Percentiles rank a stretch among this genome's conserved stretches.
Evolutionary conservation across 2,888 invertebrate genomes (phyloP).

Genomic region (Torymus tubicola): DNA sequence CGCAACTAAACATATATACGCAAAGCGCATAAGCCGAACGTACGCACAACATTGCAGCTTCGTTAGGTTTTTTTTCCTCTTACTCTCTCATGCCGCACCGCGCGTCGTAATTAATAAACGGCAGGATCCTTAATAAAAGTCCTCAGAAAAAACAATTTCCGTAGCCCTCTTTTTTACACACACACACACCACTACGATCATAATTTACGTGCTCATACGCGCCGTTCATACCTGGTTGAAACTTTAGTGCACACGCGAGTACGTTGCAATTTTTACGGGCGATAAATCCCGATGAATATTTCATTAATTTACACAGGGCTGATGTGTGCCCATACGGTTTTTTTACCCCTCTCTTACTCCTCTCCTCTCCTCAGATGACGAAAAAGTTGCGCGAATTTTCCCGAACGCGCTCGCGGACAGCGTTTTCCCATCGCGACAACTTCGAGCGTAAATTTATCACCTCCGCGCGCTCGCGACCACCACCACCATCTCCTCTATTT

Average conservation of each 20-base stretch:
- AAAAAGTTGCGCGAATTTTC: conserved; percentile 42
- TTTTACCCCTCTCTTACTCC: not conserved
- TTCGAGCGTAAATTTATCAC: conserved; percentile 45
- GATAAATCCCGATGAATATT: conserved; percentile 56
- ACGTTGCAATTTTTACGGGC: conserved; percentile 51
- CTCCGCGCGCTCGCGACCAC: conserved; percentile 5
- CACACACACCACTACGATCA: conserved; percentile 20
- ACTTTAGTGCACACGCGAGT: conserved; percentile 25
- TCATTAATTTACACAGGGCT: conserved; percentile 50
- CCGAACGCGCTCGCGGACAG: not conserved
- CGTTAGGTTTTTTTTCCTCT: no score
- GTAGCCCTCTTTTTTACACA: not conserved
- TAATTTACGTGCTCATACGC: conserved; percentile 46
- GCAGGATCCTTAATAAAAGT: conserved; percentile 22
- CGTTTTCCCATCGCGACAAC: conserved; percentile 43
- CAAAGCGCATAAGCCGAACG: no score
- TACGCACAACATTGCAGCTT: no score
- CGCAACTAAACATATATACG: no score
- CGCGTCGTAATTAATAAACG: conserved; percentile 36
- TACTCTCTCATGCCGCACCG: no score
- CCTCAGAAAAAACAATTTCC: conserved; percentile 38
- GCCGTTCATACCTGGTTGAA: conserved; percentile 39
- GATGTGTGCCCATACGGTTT: conserved; percentile 4
- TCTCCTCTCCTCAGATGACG: conserved; percentile 28
- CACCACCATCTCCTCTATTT: not conserved